Percentiles rank a stretch among this genome's conserved stretches.
phyloP scores from a whole-genome alignment of 1,140 invertebrate genomes.

The Akabosia matsudoensis region DNA sequence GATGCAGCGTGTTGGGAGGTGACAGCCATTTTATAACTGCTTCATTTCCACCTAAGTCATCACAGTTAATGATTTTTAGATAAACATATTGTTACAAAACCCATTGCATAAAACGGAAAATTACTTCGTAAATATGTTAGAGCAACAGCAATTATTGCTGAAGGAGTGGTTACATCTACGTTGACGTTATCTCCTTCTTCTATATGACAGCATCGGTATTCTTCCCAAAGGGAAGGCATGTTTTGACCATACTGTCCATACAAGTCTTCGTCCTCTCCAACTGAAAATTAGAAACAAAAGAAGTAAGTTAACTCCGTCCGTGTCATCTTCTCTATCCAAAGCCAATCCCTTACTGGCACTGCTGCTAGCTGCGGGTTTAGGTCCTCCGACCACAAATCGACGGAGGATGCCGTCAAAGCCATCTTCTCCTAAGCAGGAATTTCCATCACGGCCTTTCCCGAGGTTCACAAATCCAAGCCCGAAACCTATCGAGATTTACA shows the following conservation, averaged over 20 bases:
- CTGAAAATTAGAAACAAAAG: background rate
- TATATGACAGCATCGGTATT: slow-evolving; percentile 65
- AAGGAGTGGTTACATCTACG: slow-evolving; percentile 91
- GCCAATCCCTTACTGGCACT: slow-evolving; percentile 17
- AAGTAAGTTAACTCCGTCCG: background rate
- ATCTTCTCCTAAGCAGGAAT: slow-evolving; percentile 35
- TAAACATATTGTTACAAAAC: background rate
- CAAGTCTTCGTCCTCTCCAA: slow-evolving; percentile 38
- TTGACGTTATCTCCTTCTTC: slow-evolving; percentile 90
- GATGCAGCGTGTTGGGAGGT: slow-evolving; percentile 82
- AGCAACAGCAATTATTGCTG: slow-evolving; percentile 87
- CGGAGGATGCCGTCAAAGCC: slow-evolving; percentile 45
- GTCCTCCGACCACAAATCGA: slow-evolving; percentile 47
- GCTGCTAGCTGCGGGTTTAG: slow-evolving; percentile 38
- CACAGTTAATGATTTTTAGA: background rate
- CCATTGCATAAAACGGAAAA: background rate
- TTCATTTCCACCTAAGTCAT: slow-evolving; percentile 45
- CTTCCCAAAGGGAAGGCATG: slow-evolving; percentile 49
- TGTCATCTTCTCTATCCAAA: too few species aligned
- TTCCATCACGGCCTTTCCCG: slow-evolving; percentile 38
- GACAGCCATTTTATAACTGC: slow-evolving; percentile 92
- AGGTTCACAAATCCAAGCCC: slow-evolving; percentile 44
- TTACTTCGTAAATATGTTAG: slow-evolving; percentile 68
- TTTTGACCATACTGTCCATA: slow-evolving; percentile 41
- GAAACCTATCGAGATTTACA: too few species aligned